Conservation (phyloP, 2,797 vertebrate genomes). For the Botia kubotai region DNA sequence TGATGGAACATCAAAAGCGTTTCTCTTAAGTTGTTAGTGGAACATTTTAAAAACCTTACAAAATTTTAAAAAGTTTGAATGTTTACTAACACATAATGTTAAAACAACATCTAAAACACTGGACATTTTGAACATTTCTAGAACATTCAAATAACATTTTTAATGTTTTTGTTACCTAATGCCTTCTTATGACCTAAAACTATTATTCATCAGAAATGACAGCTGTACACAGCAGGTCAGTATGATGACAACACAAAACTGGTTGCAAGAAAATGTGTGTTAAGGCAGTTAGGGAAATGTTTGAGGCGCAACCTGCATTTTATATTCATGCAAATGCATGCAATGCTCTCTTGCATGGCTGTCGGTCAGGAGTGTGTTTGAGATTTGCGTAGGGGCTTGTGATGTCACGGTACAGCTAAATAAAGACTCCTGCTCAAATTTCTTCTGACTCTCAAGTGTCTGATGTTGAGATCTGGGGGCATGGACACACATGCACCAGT, state of each 20-base stretch:
- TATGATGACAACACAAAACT: background rate
- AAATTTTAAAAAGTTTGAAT: too few relatives aligned
- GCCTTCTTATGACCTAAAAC: too few relatives aligned
- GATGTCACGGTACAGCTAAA: background rate
- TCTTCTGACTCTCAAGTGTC: background rate
- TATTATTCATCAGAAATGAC: background rate
- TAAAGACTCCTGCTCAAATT: constrained; percentile 29
- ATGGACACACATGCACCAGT: background rate
- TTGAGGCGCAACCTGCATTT: background rate
- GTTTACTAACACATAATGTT: too few relatives aligned
- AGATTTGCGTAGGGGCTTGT: background rate
- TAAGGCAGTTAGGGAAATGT: background rate
- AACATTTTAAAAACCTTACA: too few relatives aligned
- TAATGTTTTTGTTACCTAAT: too few relatives aligned
- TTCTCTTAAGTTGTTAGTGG: too few relatives aligned
- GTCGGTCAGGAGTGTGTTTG: background rate
- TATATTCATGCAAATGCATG: background rate
- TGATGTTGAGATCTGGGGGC: background rate
- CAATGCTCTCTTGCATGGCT: background rate
- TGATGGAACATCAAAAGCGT: too few relatives aligned
- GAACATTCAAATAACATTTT: too few relatives aligned
- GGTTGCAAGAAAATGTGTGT: background rate
- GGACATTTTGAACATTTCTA: too few relatives aligned
- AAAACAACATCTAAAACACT: too few relatives aligned
- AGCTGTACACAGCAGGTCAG: background rate